Evolutionary conservation across 1,140 invertebrate species (phyloP).

Genomic region (Agrilus planipennis): DNA sequence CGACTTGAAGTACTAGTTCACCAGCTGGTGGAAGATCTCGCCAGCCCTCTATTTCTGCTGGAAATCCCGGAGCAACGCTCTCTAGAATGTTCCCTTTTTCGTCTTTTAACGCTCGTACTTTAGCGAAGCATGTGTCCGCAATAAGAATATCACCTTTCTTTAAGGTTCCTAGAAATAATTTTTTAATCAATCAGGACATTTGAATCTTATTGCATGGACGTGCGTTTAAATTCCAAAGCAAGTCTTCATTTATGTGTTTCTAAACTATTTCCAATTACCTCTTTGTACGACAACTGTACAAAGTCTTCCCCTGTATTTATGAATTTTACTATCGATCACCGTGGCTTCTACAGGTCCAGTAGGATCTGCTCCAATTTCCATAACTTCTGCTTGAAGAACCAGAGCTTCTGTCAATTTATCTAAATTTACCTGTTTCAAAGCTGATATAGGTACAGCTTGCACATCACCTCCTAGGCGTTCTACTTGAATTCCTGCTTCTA

Average conservation of each 20-base stretch:
- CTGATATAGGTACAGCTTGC: constrained; percentile 85
- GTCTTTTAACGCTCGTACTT: constrained; percentile 78
- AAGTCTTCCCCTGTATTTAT: constrained; percentile 67
- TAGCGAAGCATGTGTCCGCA: constrained; percentile 69
- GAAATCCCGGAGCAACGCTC: constrained; percentile 63
- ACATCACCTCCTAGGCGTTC: constrained; percentile 89
- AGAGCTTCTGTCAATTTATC: constrained; percentile 74
- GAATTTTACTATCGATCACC: constrained; percentile 75
- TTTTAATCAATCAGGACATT: no score
- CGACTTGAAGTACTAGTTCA: constrained; percentile 74
- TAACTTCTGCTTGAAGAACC: constrained; percentile 72
- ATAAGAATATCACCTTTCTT: constrained; percentile 71
- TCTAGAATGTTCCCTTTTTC: constrained; percentile 56
- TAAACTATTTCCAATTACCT: constrained; percentile 33
- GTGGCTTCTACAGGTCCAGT: constrained; percentile 77
- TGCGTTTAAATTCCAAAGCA: no score
- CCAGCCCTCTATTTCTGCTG: constrained; percentile 86
- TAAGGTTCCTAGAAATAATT: constrained; percentile 56
- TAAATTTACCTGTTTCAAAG: constrained; percentile 74
- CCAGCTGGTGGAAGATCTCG: constrained; percentile 75
- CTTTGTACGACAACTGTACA: constrained; percentile 80
- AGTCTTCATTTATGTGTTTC: no score
- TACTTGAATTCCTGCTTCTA: constrained; percentile 64
- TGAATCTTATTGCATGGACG: no score
- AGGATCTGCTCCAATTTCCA: constrained; percentile 73